These are phyloP conservation scores for Pristionchus japonicus DNA, from an alignment of 2,888 invertebrate species.

Conservation along the genomic window DNA sequence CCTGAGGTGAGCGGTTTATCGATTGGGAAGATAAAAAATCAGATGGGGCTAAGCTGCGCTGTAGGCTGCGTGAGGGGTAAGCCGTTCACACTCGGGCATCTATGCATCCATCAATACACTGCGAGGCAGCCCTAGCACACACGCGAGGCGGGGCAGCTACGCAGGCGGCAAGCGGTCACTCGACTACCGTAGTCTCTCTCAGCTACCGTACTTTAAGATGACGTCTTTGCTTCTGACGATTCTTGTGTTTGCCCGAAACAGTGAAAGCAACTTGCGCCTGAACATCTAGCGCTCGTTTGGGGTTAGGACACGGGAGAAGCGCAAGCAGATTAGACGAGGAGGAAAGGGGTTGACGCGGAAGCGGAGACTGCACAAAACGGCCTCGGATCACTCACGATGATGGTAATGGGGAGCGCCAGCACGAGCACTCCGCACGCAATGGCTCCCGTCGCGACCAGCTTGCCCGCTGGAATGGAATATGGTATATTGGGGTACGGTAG, in stretches of 20 bases:
- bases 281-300: not conserved
- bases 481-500: not conserved
- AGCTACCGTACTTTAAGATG: constrained; percentile 9
- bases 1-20: constrained; percentile 55
- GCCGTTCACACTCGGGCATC: not conserved
- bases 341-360: constrained; percentile 30
- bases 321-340: constrained; percentile 27
- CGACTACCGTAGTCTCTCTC: not conserved
- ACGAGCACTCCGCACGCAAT: constrained; percentile 64
- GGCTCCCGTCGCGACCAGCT: constrained; percentile 70
- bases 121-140: not conserved
- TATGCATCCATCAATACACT: not conserved
- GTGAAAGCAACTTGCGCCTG: constrained; percentile 49
- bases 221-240: not conserved
- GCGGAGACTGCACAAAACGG: constrained; percentile 13
- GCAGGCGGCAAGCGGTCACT: not conserved
- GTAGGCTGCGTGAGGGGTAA: not conserved
- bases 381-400: constrained; percentile 46
- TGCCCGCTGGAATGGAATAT: constrained; percentile 60
- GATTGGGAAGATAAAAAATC: not conserved
- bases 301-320: not conserved
- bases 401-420: constrained; percentile 62
- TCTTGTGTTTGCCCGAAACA: constrained; percentile 2
- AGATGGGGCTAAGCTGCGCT: not conserved
- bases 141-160: constrained; percentile 14